Evolutionary conservation across 2,888 invertebrate genomes (phyloP).

Genomic region (Hirtodrosophila trivittata): DNA sequence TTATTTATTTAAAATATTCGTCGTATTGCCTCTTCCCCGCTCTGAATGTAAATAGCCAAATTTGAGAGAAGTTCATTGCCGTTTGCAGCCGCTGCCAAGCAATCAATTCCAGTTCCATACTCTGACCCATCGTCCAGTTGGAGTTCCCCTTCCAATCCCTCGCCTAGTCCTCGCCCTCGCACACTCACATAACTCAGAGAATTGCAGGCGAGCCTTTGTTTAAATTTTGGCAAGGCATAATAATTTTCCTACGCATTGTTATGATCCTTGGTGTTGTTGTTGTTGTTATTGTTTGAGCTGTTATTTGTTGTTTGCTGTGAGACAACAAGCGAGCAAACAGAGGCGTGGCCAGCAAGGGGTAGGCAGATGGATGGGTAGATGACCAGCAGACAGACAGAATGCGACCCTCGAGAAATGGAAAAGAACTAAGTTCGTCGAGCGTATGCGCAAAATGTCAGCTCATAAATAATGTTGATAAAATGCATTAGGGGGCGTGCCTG

Average conservation of each 20-base stretch:
- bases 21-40: too few species aligned
- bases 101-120: slow-evolving; percentile 45
- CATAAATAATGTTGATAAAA: slow-evolving; percentile 72
- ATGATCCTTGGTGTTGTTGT: slow-evolving; percentile 7
- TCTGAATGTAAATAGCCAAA: slow-evolving; percentile 24
- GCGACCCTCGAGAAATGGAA: slow-evolving; percentile 45
- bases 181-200: slow-evolving; percentile 54
- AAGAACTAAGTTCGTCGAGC: slow-evolving; percentile 45
- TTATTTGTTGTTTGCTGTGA: slow-evolving; percentile 22
- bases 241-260: slow-evolving; percentile 72
- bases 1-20: too few species aligned
- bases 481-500: slow-evolving; percentile 59
- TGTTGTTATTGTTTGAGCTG: slow-evolving; percentile 27
- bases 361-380: neutral
- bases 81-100: slow-evolving; percentile 30
- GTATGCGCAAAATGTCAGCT: slow-evolving; percentile 61
- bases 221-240: slow-evolving; percentile 72
- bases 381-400: slow-evolving; percentile 30
- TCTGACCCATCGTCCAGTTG: neutral
- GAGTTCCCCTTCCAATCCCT: neutral
- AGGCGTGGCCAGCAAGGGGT: slow-evolving; percentile 14
- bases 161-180: slow-evolving; percentile 30
- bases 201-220: slow-evolving; percentile 64
- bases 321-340: slow-evolving; percentile 34
- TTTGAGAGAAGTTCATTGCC: slow-evolving; percentile 51